Base-by-base conservation (phyloP, 1,140 invertebrate species). In the Hylyphantes graminicola region DNA sequence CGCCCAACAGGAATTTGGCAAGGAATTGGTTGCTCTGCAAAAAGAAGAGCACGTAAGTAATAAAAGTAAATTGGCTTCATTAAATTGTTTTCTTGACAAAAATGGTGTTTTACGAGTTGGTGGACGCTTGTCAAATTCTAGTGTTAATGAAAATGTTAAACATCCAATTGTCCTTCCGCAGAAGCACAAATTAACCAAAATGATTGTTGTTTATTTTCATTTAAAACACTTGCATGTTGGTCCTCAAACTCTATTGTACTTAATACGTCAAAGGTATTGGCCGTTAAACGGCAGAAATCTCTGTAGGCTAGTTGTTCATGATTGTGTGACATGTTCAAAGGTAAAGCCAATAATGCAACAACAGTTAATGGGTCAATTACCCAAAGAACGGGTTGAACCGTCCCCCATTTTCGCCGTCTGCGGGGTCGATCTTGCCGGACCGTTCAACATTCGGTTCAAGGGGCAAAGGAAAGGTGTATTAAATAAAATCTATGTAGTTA, bases 161-260 rank as follows among this genome's bases (percentile, higher is more conserved):
- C 83, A 74, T 70, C 74, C 74, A 4, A 12, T 63, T 13, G 65
- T 85, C 19, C 6, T 85, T 1, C 67, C 65, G 10, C 15, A 48
- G 5, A 53, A 82, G 55, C 79, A 70, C n/a, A 73, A 17, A n/a
- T 13, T 74, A 48, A 50, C 15, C 35, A 17, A 15, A 6, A 35
- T 81, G 15, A 9, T 82, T 10, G 35, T 70, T 15, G 19, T 74
- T 17, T 57, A 73, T 9, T 67, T 53, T 57, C 67, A 82, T 63
- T 48, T 76, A 17, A 68, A 19, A 17, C 17, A 75, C n/a, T 13
- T 74, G 8, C 74, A 61, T 63, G 21, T 54, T 21, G 70, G 70
- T 50, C 64, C 64, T 2, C 35, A 35, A 35, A 35, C 5, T 35
- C 35, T 35, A 35, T 35, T 35, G 35, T 35, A 35, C 35, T 5